phyloP scores from a whole-genome alignment of 1,140 invertebrate genomes.

The Nixonia krombeini region DNA sequence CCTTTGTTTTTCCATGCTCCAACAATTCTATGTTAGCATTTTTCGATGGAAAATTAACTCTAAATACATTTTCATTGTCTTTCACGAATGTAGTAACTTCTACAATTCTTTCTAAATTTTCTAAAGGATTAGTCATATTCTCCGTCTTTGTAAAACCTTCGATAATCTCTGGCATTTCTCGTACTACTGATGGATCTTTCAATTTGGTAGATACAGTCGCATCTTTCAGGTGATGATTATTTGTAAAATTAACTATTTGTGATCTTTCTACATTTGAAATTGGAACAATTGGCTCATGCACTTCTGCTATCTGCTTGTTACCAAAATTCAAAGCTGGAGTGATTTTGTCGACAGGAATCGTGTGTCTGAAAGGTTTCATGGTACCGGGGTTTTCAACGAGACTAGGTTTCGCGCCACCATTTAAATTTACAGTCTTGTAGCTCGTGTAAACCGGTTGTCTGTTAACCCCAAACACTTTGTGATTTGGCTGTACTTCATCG shows the following conservation, averaged over 20 bases:
- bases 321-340: slow-evolving; percentile 49
- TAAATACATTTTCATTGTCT: slow-evolving; percentile 22
- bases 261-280: background rate
- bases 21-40: slow-evolving; percentile 37
- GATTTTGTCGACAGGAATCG: slow-evolving; percentile 80
- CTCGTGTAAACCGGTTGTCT: slow-evolving; percentile 76
- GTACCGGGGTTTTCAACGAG: slow-evolving; percentile 61
- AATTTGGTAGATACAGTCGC: background rate
- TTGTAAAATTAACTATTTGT: background rate
- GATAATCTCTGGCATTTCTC: slow-evolving; percentile 26
- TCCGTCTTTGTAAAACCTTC: slow-evolving; percentile 1
- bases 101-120: slow-evolving; percentile 42
- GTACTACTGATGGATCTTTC: slow-evolving; percentile 25
- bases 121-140: slow-evolving; percentile 11
- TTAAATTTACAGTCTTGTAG: slow-evolving; percentile 76
- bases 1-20: slow-evolving; percentile 13
- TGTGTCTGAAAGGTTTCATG: slow-evolving; percentile 72
- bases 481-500: slow-evolving; percentile 18
- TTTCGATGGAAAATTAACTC: slow-evolving; percentile 26
- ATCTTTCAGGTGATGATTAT: background rate
- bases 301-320: slow-evolving; percentile 5
- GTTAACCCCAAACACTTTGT: slow-evolving; percentile 25
- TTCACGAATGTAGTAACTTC: slow-evolving; percentile 50
- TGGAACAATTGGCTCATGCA: background rate
- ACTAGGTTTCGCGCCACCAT: slow-evolving; percentile 53